Conservation (phyloP, 2,113 vertebrate genomes). For the Pogona vitticeps region DNA sequence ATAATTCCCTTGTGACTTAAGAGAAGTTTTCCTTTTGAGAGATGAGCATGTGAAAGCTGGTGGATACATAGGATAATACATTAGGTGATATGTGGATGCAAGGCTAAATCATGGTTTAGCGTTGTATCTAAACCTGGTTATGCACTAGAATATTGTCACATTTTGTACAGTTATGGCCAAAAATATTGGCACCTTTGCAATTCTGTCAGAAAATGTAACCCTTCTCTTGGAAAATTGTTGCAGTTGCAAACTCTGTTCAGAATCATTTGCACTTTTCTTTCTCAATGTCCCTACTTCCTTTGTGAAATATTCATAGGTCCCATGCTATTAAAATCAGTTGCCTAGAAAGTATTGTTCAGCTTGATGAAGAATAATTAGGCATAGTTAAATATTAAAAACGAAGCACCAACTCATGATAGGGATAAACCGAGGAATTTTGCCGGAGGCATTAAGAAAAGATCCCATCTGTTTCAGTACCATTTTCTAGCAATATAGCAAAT, state of each 20-base stretch:
- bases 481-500: constrained; percentile 52
- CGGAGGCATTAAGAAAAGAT: constrained; percentile 50
- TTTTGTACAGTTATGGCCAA: too few relatives aligned
- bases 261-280: too few relatives aligned
- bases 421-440: constrained; percentile 58
- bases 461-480: constrained; percentile 48
- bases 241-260: too few relatives aligned
- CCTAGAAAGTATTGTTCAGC: not conserved
- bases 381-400: constrained; percentile 63
- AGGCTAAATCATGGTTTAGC: not conserved
- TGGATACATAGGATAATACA: not conserved
- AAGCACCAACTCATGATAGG: constrained; percentile 37
- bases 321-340: not conserved
- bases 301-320: not conserved
- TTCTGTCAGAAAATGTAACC: too few relatives aligned
- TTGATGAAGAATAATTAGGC: constrained; percentile 41
- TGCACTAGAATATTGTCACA: too few relatives aligned
- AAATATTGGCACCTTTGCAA: too few relatives aligned
- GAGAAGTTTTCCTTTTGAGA: not conserved
- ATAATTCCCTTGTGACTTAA: not conserved
- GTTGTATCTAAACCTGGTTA: not conserved
- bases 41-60: not conserved
- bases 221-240: too few relatives aligned
- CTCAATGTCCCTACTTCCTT: not conserved
- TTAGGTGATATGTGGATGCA: not conserved